Percentiles rank a stretch among this genome's conserved stretches.
Conservation (phyloP, 2,797 vertebrate species). For the Coluber constrictor region DNA sequence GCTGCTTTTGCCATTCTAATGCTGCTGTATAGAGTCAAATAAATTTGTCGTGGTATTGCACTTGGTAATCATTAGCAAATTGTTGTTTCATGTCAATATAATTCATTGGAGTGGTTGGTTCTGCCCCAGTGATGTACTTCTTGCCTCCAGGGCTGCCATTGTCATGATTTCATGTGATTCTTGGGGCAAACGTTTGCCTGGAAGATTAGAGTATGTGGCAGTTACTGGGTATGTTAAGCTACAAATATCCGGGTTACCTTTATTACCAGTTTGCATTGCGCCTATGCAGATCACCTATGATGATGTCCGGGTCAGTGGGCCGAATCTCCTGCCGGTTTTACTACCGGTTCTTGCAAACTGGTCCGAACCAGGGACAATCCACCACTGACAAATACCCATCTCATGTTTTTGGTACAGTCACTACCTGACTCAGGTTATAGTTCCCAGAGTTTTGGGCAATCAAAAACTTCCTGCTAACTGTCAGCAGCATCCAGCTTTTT, state of each 20-base stretch:
- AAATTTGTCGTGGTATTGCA: background rate
- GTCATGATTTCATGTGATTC: background rate
- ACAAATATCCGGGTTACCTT: background rate
- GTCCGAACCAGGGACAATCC: too few relatives aligned
- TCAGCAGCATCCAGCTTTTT: background rate
- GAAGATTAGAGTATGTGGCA: background rate
- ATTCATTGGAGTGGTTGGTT: background rate
- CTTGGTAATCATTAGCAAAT: background rate
- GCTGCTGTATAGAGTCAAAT: background rate
- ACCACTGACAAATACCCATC: background rate
- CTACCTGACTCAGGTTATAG: background rate
- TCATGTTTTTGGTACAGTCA: background rate
- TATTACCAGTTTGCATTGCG: too few relatives aligned
- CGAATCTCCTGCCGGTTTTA: too few relatives aligned
- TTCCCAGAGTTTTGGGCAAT: background rate
- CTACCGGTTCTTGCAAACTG: too few relatives aligned
- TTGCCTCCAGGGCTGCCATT: background rate
- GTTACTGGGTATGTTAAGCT: background rate
- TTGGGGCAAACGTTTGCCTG: background rate
- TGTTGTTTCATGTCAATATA: background rate
- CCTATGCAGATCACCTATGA: too few relatives aligned
- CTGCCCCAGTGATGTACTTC: background rate
- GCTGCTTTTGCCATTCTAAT: background rate
- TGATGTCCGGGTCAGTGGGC: too few relatives aligned
- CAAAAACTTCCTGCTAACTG: background rate